phyloP scores from a whole-genome alignment of 53 echinoderm and acorn worm genomes.

The Pentamera pediparva region DNA sequence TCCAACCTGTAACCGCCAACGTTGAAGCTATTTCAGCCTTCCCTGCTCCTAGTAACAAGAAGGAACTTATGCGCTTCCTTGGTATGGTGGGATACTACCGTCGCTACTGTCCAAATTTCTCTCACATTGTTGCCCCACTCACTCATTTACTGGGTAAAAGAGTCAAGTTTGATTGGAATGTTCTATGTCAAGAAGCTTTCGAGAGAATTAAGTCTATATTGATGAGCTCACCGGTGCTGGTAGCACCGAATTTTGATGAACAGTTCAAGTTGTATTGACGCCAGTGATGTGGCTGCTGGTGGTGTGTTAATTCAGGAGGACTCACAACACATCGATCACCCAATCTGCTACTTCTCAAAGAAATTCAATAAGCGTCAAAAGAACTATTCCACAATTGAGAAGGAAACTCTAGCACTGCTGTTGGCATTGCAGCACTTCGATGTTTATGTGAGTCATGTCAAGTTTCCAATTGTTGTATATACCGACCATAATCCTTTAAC shows the following conservation, averaged over 20 bases:
- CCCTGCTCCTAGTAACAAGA: background rate
- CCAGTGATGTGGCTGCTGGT: conserved; percentile 56
- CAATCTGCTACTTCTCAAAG: conserved; percentile 52
- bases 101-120: background rate
- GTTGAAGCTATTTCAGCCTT: background rate
- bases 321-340: conserved; percentile 36
- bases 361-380: conserved; percentile 49
- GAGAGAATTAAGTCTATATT: conserved; percentile 41
- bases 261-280: conserved; percentile 51
- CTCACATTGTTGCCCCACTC: background rate
- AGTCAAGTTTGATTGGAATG: conserved; percentile 18
- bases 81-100: conserved; percentile 32
- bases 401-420: background rate
- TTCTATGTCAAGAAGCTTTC: conserved; percentile 27
- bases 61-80: conserved; percentile 17
- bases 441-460: background rate
- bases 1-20: background rate
- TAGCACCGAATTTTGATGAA: conserved; percentile 40
- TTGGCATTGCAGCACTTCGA: background rate
- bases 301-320: conserved; percentile 47
- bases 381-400: conserved; percentile 35
- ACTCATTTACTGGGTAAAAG: conserved; percentile 3
- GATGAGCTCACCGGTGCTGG: conserved; percentile 32
- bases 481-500: conserved; percentile 52
- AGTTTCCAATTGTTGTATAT: background rate